Evolutionary conservation across 2,797 vertebrate species (phyloP).

Genomic region (Poecilia picta): DNA sequence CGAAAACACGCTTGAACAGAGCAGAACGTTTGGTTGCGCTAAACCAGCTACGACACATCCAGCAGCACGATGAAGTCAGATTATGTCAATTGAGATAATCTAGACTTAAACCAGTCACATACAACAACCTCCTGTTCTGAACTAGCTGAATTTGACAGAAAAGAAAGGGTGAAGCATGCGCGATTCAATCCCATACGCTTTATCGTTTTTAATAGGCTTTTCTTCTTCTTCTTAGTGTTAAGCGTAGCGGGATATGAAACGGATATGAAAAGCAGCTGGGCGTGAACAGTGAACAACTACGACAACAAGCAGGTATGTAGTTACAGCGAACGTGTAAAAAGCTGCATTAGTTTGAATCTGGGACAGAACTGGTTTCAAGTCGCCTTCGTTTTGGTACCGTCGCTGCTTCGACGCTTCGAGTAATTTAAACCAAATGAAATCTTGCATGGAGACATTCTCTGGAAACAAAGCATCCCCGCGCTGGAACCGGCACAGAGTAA

Average conservation of each 20-base stretch:
- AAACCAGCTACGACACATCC: conserved; percentile 41
- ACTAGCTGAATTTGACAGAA: conserved; percentile 23
- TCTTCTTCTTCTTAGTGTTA: neutral
- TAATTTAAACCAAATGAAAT: conserved; percentile 11
- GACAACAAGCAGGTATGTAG: conserved; percentile 23
- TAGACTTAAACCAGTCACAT: conserved; percentile 47
- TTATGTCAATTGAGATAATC: conserved; percentile 26
- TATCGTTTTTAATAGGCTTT: conserved; percentile 6
- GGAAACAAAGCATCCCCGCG: conserved; percentile 3
- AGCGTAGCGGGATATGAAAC: conserved; percentile 8
- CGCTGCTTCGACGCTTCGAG: conserved; percentile 13
- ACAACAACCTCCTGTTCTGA: conserved; percentile 42
- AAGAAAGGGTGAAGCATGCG: conserved; percentile 23
- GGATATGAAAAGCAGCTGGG: conserved; percentile 14
- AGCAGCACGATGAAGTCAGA: neutral
- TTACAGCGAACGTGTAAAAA: conserved; percentile 6
- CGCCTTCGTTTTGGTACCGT: conserved; percentile 53
- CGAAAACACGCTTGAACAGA: conserved; percentile 1
- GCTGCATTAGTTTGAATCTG: conserved; percentile 11
- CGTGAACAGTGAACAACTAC: conserved; percentile 23
- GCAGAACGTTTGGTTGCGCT: conserved; percentile 29
- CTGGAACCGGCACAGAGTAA: conserved; percentile 8
- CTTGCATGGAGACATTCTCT: conserved; percentile 5
- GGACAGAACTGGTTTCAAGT: conserved; percentile 31
- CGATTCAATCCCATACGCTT: conserved; percentile 6